Evolutionary conservation across 2,888 invertebrate species (phyloP), one percentile per base, ranked within the genome.

Genomic region (Julus scanicus): DNA sequence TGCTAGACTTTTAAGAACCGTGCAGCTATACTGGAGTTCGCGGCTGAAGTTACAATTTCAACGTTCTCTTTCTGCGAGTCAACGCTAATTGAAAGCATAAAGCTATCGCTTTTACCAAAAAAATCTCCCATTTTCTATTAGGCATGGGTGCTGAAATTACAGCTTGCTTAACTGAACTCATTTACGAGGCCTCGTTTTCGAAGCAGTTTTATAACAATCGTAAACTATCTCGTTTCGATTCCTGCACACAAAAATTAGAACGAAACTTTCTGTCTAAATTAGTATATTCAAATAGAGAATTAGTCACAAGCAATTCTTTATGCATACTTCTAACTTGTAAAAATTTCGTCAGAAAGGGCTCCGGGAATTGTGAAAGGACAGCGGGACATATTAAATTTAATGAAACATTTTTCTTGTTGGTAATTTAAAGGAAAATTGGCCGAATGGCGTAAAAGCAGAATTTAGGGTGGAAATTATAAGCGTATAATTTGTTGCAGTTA

Each of bases 121-220:
- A 37, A 9, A 44, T 44, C 44, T 44, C 80, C 80, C 80, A 37
- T 37, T 37, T 37, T 29, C 80, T 80, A 80, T 8, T 80, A 80
- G 80, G 80, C 80, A 80, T n/a, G n/a, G 80, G 80, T 80, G 80
- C 80, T 80, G 80, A 80, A 37, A 80, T 80, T 80, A 80, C 80
- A 37, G 37, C 13, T 80, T 53, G 15, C 4, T 71, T 80, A 13
- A 80, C 80, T 39, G 80, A 80, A 80, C 37, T 71, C 29, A n/a
- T 71, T 29, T 29, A 71, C 20, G 29, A 29, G 29, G 37, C 80
- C 80, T 80, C 80, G 80, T 80, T 80, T 80, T 80, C 80, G 9
- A 37, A 13, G 37, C 80, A 80, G 80, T 80, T 80, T 80, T 80
- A 80, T 80, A 37, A 39, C 37, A 1, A 13, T 39, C 37, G 80